These are phyloP conservation scores for Arrhopalites spinosus DNA, from an alignment of 2,888 invertebrate genomes.

Conservation along the genomic window DNA sequence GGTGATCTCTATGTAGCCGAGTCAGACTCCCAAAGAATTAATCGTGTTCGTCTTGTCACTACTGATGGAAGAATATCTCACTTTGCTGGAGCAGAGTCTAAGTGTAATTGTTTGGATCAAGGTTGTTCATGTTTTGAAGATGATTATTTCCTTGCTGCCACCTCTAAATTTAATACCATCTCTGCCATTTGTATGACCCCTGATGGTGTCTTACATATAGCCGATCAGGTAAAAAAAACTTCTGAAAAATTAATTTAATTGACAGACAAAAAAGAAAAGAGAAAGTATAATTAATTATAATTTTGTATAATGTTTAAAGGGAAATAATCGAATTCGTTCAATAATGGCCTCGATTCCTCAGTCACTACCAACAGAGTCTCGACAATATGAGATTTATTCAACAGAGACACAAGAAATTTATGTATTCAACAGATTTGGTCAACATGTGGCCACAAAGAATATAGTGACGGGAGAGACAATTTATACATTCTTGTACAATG, in stretches of 20 bases:
- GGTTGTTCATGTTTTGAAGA: conserved; percentile 92
- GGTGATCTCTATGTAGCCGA: conserved; percentile 94
- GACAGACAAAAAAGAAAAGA: background rate
- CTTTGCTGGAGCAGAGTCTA: conserved; percentile 93
- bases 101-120: conserved; percentile 88
- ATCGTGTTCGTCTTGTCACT: conserved; percentile 85
- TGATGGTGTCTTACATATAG: conserved; percentile 91
- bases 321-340: conserved; percentile 70
- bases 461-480: conserved; percentile 93
- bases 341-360: conserved; percentile 89
- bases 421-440: conserved; percentile 91
- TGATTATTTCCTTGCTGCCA: conserved; percentile 87
- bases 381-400: conserved; percentile 92
- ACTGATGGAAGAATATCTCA: conserved; percentile 91
- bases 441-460: conserved; percentile 90
- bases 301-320: conserved; percentile 60
- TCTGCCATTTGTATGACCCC: conserved; percentile 91
- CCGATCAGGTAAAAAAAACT: conserved; percentile 71
- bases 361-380: conserved; percentile 62
- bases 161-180: conserved; percentile 91
- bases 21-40: conserved; percentile 92
- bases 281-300: conserved; percentile 57
- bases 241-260: conserved; percentile 32
- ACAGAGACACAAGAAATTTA: conserved; percentile 95
- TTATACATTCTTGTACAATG: conserved; percentile 93